Conservation (phyloP, 2,888 invertebrate genomes). For the Nephrocerus scutellatus region DNA sequence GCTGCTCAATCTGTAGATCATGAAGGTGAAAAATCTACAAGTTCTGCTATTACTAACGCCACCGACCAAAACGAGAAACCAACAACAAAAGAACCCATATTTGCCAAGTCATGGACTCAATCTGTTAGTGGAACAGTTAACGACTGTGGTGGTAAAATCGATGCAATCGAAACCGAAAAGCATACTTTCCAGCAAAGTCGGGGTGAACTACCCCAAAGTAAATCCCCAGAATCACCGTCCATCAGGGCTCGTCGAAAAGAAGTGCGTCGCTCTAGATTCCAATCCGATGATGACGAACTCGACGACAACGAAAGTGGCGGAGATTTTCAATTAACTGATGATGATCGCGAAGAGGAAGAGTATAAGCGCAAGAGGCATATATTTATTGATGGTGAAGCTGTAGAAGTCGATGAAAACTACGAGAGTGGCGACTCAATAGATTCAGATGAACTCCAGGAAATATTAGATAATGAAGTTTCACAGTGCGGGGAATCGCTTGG, state of each 20-base stretch:
- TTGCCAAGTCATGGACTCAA: slow-evolving; percentile 26
- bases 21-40: neutral
- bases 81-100: slow-evolving; percentile 66
- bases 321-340: no score
- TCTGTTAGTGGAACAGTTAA: slow-evolving; percentile 20
- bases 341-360: slow-evolving; percentile 6
- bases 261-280: neutral
- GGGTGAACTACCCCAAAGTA: no score
- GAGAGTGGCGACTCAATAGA: slow-evolving; percentile 45
- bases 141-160: slow-evolving; percentile 23
- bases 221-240: no score
- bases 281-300: slow-evolving; percentile 4
- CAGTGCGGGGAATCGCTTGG: slow-evolving; percentile 52
- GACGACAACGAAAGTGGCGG: slow-evolving; percentile 17
- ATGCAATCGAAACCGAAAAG: slow-evolving; percentile 17
- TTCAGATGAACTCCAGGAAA: slow-evolving; percentile 50
- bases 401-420: slow-evolving; percentile 31
- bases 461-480: slow-evolving; percentile 50
- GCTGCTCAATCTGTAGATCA: neutral
- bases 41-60: no score
- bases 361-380: slow-evolving; percentile 19
- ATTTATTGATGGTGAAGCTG: slow-evolving; percentile 37
- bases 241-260: neutral
- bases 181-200: neutral
- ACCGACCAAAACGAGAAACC: slow-evolving; percentile 65